Conservation (phyloP, 1,140 invertebrate species). For the Caenorhabditis elegans region DNA sequence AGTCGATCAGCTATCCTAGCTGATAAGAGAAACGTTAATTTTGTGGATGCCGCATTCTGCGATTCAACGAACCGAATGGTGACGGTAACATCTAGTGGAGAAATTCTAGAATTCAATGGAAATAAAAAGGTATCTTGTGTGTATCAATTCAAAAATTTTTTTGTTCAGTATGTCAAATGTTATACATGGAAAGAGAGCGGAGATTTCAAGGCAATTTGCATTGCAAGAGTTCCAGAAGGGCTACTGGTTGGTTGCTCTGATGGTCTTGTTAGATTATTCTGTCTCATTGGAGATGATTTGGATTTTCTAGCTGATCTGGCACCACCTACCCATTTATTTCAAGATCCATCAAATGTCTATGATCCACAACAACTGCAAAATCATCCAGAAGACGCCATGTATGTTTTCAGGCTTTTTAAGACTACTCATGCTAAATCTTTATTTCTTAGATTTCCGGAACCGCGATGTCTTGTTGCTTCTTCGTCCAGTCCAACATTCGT, state of each 20-base stretch:
- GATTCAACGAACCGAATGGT: constrained; percentile 2
- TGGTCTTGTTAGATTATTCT: neutral
- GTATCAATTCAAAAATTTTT: neutral
- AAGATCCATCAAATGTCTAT: constrained; percentile 2
- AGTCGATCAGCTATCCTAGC: constrained; percentile 18
- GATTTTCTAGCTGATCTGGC: neutral
- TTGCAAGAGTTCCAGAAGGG: constrained; percentile 2
- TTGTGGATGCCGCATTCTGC: neutral
- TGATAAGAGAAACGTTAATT: constrained; percentile 25
- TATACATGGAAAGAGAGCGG: constrained; percentile 12
- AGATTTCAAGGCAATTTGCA: constrained; percentile 20
- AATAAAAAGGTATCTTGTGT: neutral
- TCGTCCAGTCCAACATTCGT: neutral
- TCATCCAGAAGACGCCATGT: constrained; percentile 18
- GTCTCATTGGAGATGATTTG: neutral
- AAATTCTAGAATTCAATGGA: constrained; percentile 2
- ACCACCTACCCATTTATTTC: neutral
- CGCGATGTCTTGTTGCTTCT: neutral
- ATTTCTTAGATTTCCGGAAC: neutral
- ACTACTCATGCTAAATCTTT: neutral
- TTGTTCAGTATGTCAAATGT: neutral
- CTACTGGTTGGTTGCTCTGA: neutral
- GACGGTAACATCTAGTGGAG: constrained; percentile 9
- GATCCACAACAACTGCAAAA: neutral
- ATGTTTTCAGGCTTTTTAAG: neutral